Evolutionary conservation across 2,113 vertebrate genomes (phyloP).

Genomic region (Cebidichthys violaceus): DNA sequence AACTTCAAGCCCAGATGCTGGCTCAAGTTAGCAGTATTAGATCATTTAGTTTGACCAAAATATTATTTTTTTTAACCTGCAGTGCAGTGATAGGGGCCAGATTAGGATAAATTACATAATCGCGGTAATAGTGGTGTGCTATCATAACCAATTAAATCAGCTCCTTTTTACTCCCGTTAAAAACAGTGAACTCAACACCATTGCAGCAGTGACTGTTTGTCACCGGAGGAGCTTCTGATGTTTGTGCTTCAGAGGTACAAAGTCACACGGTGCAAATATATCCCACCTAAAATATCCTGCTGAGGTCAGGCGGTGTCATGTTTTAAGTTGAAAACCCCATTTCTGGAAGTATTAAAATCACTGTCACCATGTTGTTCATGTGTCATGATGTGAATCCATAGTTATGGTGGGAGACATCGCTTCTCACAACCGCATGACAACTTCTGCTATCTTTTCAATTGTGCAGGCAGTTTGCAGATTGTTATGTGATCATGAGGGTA

Average conservation of each 20-base stretch:
- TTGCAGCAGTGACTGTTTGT: slow-evolving; percentile 14
- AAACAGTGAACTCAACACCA: slow-evolving; percentile 28
- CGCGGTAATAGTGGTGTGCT: not conserved
- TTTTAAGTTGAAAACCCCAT: slow-evolving; percentile 46
- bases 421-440: not conserved
- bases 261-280: slow-evolving; percentile 55
- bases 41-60: slow-evolving; percentile 20
- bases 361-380: slow-evolving; percentile 33
- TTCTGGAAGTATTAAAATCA: slow-evolving; percentile 56
- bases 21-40: slow-evolving; percentile 3
- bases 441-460: not conserved
- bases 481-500: not conserved
- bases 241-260: slow-evolving; percentile 48
- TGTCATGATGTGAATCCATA: not conserved
- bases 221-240: slow-evolving; percentile 35
- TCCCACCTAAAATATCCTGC: slow-evolving; percentile 69
- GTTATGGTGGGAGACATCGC: slow-evolving; percentile 7
- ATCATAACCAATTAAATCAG: slow-evolving; percentile 36
- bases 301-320: slow-evolving; percentile 47
- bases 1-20: slow-evolving; percentile 15
- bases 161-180: slow-evolving; percentile 19
- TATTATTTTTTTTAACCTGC: slow-evolving; percentile 13
- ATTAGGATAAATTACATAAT: slow-evolving; percentile 39
- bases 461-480: not conserved
- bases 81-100: slow-evolving; percentile 8